phyloP scores from a whole-genome alignment of 2,888 invertebrate genomes.

The Apamea monoglypha region DNA sequence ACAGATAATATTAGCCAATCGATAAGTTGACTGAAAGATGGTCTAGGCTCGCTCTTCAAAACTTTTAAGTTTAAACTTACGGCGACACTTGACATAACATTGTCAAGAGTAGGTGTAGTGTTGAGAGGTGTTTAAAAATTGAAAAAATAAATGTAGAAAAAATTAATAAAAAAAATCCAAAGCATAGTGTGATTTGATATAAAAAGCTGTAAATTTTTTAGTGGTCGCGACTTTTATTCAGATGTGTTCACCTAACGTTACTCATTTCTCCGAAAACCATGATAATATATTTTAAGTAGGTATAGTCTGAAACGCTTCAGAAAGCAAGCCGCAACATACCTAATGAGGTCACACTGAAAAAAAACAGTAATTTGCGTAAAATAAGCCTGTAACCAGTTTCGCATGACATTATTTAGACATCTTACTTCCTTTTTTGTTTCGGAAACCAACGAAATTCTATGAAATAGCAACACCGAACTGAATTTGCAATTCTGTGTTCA shows the following conservation, averaged over 20 bases:
- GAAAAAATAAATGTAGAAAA: too few species aligned
- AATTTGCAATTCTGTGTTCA: conserved; percentile 31
- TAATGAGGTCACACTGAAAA: neutral
- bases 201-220: neutral
- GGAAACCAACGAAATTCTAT: conserved; percentile 14
- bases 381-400: neutral
- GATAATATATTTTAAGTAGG: neutral
- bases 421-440: conserved; percentile 22
- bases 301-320: conserved; percentile 9
- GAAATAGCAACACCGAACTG: conserved; percentile 22
- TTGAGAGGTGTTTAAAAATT: neutral
- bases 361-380: conserved; percentile 10
- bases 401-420: conserved; percentile 39
- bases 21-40: too few species aligned
- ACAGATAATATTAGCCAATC: too few species aligned
- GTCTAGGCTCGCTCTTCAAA: too few species aligned
- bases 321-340: neutral
- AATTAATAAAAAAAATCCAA: too few species aligned
- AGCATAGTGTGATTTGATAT: neutral
- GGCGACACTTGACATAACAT: neutral
- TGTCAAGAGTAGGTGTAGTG: neutral
- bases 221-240: neutral
- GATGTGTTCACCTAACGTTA: neutral
- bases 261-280: neutral
- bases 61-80: too few species aligned